These are phyloP conservation scores for Habroteleia sp. DNA, from an alignment of 2,888 invertebrate genomes.

Conservation along the genomic window DNA sequence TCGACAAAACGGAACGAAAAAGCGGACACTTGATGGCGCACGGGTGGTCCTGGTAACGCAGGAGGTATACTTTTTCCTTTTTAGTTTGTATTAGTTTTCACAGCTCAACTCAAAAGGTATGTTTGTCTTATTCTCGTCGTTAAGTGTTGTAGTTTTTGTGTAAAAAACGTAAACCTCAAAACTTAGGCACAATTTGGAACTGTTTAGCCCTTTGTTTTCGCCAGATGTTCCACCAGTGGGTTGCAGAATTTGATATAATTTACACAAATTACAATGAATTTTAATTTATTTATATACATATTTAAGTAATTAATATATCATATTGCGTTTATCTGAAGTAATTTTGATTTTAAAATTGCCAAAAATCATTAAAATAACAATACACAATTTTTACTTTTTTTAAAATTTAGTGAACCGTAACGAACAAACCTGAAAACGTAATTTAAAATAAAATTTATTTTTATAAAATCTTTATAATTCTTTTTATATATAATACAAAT, in stretches of 20 bases:
- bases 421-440: too few species aligned
- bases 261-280: too few species aligned
- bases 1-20: conserved; percentile 80
- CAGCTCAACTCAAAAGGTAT: conserved; percentile 63
- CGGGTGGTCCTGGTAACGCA: conserved; percentile 77
- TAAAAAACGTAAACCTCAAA: conserved; percentile 78
- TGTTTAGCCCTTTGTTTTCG: conserved; percentile 75
- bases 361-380: too few species aligned
- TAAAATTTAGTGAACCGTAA: too few species aligned
- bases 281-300: too few species aligned
- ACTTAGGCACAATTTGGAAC: conserved; percentile 81
- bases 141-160: conserved; percentile 46
- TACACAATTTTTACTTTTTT: too few species aligned
- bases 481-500: too few species aligned
- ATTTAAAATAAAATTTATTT: too few species aligned
- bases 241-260: conserved; percentile 14
- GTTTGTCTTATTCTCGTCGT: conserved; percentile 20
- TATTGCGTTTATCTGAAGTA: too few species aligned
- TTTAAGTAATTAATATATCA: too few species aligned
- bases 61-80: conserved; percentile 71
- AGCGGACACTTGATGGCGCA: conserved; percentile 80
- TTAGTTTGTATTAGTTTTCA: conserved; percentile 51
- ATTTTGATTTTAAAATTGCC: too few species aligned
- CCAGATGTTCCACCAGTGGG: conserved; percentile 27
- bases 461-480: too few species aligned